Percentiles rank a stretch among this genome's conserved stretches.
phyloP scores from a whole-genome alignment of 1,140 invertebrate genomes.

The Zaprionus gabonicus region DNA sequence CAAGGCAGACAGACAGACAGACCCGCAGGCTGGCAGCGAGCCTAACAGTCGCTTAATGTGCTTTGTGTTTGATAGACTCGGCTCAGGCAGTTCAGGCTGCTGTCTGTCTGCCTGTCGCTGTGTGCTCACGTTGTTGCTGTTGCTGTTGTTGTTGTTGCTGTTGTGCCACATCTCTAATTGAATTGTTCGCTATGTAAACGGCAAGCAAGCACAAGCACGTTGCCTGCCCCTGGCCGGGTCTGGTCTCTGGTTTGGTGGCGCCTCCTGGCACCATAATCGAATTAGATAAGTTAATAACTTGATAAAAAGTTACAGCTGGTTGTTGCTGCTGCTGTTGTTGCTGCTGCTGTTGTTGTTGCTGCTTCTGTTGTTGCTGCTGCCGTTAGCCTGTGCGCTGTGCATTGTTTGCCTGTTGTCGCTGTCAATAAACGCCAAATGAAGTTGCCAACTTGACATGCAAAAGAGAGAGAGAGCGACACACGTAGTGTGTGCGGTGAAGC shows the following conservation, averaged over 20 bases:
- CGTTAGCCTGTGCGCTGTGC: slow-evolving; percentile 60
- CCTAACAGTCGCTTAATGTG: slow-evolving; percentile 56
- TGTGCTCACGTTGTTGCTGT: slow-evolving; percentile 33
- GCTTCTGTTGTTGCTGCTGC: slow-evolving; percentile 30
- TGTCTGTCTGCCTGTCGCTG: slow-evolving; percentile 40
- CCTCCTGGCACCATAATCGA: slow-evolving; percentile 70
- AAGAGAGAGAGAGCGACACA: slow-evolving; percentile 11
- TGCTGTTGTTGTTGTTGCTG: slow-evolving; percentile 33
- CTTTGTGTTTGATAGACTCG: slow-evolving; percentile 60
- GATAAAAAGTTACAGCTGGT: slow-evolving; percentile 76
- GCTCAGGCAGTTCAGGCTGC: slow-evolving; percentile 20
- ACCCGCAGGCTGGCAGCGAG: slow-evolving; percentile 11
- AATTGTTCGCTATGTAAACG: slow-evolving; percentile 79
- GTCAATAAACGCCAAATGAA: slow-evolving; percentile 77
- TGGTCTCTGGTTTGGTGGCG: slow-evolving; percentile 5
- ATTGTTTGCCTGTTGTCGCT: slow-evolving; percentile 78
- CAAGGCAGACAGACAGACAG: not conserved
- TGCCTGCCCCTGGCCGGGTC: slow-evolving; percentile 16
- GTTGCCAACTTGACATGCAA: slow-evolving; percentile 65
- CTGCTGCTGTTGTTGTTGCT: slow-evolving; percentile 18
- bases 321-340: slow-evolving; percentile 37
- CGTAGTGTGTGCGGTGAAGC: too few relatives aligned
- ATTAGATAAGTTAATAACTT: slow-evolving; percentile 83
- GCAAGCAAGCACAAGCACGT: slow-evolving; percentile 32
- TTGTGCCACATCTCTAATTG: slow-evolving; percentile 73